phyloP scores from a whole-genome alignment of 92 coral and sea anemone genomes.

The Parazoanthus swiftii region DNA sequence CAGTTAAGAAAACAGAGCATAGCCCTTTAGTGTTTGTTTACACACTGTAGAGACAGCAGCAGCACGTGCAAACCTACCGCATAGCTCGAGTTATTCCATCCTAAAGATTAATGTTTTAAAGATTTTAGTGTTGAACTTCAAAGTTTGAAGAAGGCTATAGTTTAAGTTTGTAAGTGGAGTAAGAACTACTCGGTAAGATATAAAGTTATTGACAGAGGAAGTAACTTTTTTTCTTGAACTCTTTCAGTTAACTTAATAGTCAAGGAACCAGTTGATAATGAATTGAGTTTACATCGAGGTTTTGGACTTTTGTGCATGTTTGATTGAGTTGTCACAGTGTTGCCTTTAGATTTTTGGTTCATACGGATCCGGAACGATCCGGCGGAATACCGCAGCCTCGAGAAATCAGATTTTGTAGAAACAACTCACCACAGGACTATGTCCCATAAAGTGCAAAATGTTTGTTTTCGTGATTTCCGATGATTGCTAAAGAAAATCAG shows the following conservation, averaged over 20 bases:
- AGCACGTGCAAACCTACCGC: conserved; percentile 31
- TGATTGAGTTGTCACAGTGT: background rate
- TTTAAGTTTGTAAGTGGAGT: background rate
- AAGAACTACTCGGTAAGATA: background rate
- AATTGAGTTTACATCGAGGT: background rate
- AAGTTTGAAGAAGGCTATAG: background rate
- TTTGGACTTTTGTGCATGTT: no score
- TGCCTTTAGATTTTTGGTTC: background rate
- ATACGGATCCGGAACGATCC: no score
- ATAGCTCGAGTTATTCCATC: background rate
- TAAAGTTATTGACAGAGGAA: background rate
- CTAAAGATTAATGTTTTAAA: background rate
- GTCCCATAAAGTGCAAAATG: background rate
- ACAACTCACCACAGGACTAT: background rate
- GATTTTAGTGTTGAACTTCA: background rate
- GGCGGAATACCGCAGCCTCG: background rate
- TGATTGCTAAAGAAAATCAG: background rate
- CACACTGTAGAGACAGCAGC: background rate
- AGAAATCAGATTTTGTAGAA: background rate
- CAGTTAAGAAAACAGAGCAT: conserved; percentile 26
- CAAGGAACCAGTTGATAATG: background rate
- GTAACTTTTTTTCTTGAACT: no score
- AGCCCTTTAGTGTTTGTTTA: conserved; percentile 34
- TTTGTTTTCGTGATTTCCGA: background rate
- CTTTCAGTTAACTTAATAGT: background rate